A percentile compares a stretch with the other conserved stretches of the same genome.
phyloP scores from a whole-genome alignment of 2,888 invertebrate species.

The Stomorhina lunata region DNA sequence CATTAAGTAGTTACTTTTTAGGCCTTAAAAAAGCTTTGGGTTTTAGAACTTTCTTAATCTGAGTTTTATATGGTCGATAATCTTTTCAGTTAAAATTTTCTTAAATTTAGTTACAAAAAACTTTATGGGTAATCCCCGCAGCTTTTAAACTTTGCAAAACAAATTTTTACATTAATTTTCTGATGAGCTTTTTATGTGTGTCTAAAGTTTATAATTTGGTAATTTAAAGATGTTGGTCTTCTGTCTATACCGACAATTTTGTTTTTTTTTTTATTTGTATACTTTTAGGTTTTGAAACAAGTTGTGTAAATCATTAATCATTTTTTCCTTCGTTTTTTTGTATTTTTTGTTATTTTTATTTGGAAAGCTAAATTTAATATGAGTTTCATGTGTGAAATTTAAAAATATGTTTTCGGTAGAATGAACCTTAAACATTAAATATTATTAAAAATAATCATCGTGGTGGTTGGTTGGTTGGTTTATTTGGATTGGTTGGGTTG shows the following conservation, averaged over 20 bases:
- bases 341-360: too few species aligned
- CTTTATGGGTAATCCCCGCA: background rate
- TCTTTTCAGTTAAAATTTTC: background rate
- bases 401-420: background rate
- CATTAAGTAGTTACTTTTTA: too few species aligned
- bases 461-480: too few species aligned
- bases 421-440: background rate
- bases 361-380: slow-evolving; percentile 16
- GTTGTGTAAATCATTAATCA: slow-evolving; percentile 27
- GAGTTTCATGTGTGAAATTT: slow-evolving; percentile 38
- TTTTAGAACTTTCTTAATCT: too few species aligned
- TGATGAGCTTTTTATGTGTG: background rate
- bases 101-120: background rate
- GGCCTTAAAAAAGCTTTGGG: too few species aligned
- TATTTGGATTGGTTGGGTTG: too few species aligned
- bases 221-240: background rate
- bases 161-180: background rate
- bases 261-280: background rate
- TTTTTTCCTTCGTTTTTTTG: background rate
- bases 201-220: background rate
- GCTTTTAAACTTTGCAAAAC: background rate
- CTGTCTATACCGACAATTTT: background rate
- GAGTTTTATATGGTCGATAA: background rate
- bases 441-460: too few species aligned
- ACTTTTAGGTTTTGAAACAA: background rate